Percentiles rank a stretch among this genome's conserved stretches.
phyloP scores from a whole-genome alignment of 2,888 invertebrate genomes.

The Ophion obscuratus region DNA sequence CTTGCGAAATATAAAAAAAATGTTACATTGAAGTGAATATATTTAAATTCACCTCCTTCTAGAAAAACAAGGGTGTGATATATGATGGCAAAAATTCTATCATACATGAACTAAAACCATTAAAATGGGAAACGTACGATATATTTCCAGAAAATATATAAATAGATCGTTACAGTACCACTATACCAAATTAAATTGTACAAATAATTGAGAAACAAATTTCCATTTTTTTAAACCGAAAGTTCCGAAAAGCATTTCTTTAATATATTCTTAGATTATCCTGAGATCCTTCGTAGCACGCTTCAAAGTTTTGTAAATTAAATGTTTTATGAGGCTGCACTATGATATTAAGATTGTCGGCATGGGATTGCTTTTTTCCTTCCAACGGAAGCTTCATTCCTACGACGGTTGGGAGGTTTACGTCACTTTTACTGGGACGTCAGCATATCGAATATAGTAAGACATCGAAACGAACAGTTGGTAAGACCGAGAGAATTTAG shows the following conservation, averaged over 20 bases:
- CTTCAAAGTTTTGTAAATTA: neutral
- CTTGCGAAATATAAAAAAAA: too few species aligned
- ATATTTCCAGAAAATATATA: too few species aligned
- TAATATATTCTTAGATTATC: neutral
- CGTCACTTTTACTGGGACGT: slow-evolving; percentile 35
- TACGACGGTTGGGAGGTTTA: slow-evolving; percentile 27
- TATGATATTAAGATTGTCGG: slow-evolving; percentile 10
- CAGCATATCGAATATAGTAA: neutral
- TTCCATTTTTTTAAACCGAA: neutral
- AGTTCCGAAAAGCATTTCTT: neutral
- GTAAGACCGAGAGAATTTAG: neutral
- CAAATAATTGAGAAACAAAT: neutral
- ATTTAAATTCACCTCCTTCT: too few species aligned
- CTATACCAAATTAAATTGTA: neutral
- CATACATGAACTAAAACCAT: too few species aligned
- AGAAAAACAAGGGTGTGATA: too few species aligned
- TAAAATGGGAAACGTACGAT: too few species aligned
- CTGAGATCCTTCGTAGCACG: neutral
- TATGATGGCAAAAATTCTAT: too few species aligned
- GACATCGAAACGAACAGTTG: neutral
- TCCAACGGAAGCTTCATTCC: slow-evolving; percentile 10
- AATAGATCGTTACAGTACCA: too few species aligned
- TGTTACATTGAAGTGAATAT: too few species aligned
- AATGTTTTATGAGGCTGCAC: slow-evolving; percentile 1
- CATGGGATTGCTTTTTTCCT: neutral